A percentile compares a stretch with the other conserved stretches of the same genome.
These are phyloP conservation scores for Bombus sylvicola DNA, from an alignment of 1,140 invertebrate genomes.

Conservation along the genomic window DNA sequence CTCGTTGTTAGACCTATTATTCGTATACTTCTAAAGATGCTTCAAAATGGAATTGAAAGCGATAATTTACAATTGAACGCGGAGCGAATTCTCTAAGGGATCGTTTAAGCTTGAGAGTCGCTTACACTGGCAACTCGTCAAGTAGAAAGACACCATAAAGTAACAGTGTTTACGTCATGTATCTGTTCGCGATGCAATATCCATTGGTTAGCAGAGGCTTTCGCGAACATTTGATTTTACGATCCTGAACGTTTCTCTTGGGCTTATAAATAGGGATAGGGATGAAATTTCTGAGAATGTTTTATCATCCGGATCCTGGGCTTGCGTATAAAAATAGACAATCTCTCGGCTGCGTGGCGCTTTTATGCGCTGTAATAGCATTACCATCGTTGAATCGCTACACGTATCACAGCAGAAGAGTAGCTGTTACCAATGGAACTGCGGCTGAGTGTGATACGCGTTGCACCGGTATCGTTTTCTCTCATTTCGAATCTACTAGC, in stretches of 20 bases:
- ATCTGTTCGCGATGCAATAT: constrained; percentile 25
- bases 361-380: constrained; percentile 44
- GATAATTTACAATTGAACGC: background rate
- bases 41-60: no score
- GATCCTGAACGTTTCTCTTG: constrained; percentile 30
- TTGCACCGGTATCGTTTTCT: background rate
- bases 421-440: no score
- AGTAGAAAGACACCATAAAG: background rate
- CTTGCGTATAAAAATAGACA: constrained; percentile 59
- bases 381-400: constrained; percentile 54
- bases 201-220: constrained; percentile 13
- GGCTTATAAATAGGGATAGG: constrained; percentile 61
- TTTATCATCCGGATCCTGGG: constrained; percentile 63
- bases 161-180: background rate
- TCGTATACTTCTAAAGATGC: background rate
- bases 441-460: background rate
- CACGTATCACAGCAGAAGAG: constrained; percentile 43
- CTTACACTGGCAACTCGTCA: background rate
- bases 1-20: no score
- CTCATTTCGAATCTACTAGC: background rate
- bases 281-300: constrained; percentile 64
- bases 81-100: background rate
- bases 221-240: constrained; percentile 29
- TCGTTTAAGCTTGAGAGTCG: background rate
- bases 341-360: constrained; percentile 30